Conservation (phyloP, 2,797 vertebrate species). For the Falco berigora region DNA sequence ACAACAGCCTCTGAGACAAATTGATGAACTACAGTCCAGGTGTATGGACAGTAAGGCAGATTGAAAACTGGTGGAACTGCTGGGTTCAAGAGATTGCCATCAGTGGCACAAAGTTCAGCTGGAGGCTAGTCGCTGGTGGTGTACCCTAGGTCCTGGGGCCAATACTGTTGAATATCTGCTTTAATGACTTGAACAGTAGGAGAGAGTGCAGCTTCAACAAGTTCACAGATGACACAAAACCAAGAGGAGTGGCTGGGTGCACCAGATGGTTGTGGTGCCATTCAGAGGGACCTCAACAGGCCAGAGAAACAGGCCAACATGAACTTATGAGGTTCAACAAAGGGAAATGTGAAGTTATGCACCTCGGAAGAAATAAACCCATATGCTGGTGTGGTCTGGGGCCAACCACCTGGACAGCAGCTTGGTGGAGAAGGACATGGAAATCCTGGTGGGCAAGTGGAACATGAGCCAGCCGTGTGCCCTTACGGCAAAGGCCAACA, state of each 20-base stretch:
- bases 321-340: neutral
- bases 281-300: neutral
- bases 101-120: neutral
- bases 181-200: neutral
- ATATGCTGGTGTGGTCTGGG: neutral
- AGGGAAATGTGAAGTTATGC: neutral
- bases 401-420: neutral
- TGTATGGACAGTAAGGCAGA: accelerated
- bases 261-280: neutral
- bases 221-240: neutral
- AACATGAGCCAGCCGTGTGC: neutral
- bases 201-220: neutral
- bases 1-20: neutral
- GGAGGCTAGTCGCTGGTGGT: neutral
- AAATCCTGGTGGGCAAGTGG: neutral
- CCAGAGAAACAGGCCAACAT: neutral
- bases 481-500: neutral
- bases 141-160: neutral
- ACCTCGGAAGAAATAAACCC: neutral
- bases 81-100: neutral
- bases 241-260: neutral
- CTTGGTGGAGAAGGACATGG: neutral
- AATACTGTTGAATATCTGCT: neutral
- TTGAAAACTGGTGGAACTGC: neutral
- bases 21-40: neutral